These are phyloP conservation scores for Zapornia atra DNA, from an alignment of 2,113 vertebrate species.

Conservation along the genomic window DNA sequence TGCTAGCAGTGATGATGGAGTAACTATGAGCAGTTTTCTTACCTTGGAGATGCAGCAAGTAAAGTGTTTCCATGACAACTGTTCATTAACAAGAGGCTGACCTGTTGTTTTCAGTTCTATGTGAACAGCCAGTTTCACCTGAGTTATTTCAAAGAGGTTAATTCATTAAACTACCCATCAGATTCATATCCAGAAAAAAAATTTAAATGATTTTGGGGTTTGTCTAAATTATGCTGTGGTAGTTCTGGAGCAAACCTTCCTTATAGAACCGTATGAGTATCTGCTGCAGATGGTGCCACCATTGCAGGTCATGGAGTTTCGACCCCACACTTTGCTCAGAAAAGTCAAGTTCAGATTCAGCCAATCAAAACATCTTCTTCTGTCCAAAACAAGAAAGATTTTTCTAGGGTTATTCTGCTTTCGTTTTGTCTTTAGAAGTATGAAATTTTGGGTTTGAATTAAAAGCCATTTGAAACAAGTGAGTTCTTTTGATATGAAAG, in stretches of 20 bases:
- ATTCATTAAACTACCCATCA: neutral
- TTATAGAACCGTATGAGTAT: neutral
- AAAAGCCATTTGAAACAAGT: neutral
- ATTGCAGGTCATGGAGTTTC: neutral
- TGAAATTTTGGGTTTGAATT: neutral
- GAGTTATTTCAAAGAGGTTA: slow-evolving; percentile 44
- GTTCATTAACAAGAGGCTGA: slow-evolving; percentile 37
- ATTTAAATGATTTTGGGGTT: neutral
- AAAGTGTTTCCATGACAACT: slow-evolving; percentile 65
- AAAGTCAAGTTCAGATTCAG: neutral
- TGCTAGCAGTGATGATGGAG: neutral
- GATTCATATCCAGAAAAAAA: neutral
- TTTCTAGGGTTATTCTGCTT: neutral
- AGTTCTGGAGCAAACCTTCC: neutral
- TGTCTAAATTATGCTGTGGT: neutral
- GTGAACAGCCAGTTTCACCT: slow-evolving; percentile 17
- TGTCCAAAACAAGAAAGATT: neutral
- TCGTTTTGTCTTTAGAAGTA: neutral
- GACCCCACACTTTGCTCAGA: neutral
- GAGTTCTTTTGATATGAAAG: neutral
- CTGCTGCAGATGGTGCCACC: neutral
- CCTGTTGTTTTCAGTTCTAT: slow-evolving; percentile 6
- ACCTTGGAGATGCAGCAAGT: slow-evolving; percentile 40
- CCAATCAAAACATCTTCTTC: neutral
- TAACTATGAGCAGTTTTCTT: slow-evolving; percentile 17